A percentile compares a stretch with the other conserved stretches of the same genome.
Conservation (phyloP, 1,140 invertebrate species). For the Drosophila kanapiae region DNA sequence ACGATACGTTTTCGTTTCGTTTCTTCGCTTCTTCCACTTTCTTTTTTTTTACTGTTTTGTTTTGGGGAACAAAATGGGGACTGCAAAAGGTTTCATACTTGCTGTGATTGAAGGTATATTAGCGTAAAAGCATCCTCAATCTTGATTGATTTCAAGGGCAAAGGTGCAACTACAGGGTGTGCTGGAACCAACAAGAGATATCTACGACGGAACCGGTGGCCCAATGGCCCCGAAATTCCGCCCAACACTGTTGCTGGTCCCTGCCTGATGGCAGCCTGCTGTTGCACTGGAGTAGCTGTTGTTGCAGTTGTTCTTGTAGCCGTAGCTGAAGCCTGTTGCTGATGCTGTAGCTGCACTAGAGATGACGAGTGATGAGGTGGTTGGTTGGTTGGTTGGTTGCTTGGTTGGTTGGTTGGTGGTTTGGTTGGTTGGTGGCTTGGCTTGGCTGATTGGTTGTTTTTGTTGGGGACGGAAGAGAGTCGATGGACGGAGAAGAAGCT, state of each 20-base stretch:
- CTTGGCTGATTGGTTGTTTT: slow-evolving; percentile 51
- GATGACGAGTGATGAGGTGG: slow-evolving; percentile 58
- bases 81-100: slow-evolving; percentile 50
- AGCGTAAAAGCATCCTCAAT: slow-evolving; percentile 48
- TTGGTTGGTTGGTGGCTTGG: slow-evolving; percentile 54
- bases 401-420: slow-evolving; percentile 47
- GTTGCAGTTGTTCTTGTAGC: slow-evolving; percentile 32
- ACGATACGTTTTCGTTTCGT: slow-evolving; percentile 23
- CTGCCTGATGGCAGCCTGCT: slow-evolving; percentile 12
- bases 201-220: not conserved
- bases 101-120: slow-evolving; percentile 49
- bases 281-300: slow-evolving; percentile 37
- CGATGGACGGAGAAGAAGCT: slow-evolving; percentile 11
- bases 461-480: slow-evolving; percentile 46
- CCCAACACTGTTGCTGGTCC: slow-evolving; percentile 19
- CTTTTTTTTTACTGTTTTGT: not conserved
- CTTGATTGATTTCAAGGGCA: slow-evolving; percentile 35
- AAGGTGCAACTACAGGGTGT: slow-evolving; percentile 34
- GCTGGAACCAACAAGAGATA: slow-evolving; percentile 13
- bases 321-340: slow-evolving; percentile 43
- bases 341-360: slow-evolving; percentile 54
- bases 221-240: not conserved
- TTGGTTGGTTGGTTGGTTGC: slow-evolving; percentile 46
- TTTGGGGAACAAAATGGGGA: slow-evolving; percentile 10
- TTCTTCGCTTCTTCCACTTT: not conserved